Percentiles rank a stretch among this genome's conserved stretches.
These are phyloP conservation scores for Hydropotes inermis DNA, from an alignment of 2,113 vertebrate genomes.

Conservation along the genomic window DNA sequence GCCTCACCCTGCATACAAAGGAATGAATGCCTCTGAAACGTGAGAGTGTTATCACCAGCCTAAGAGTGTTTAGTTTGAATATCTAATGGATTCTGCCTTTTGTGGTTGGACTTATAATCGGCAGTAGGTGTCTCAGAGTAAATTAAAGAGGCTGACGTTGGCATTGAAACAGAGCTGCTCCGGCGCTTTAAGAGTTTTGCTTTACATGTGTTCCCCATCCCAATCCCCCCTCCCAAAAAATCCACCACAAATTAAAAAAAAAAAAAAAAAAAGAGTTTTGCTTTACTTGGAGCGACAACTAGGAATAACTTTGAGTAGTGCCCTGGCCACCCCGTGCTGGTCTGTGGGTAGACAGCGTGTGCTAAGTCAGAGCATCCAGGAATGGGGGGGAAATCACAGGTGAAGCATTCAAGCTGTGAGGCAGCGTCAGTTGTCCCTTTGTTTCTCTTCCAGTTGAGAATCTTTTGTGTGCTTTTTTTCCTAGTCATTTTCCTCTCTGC, in stretches of 20 bases:
- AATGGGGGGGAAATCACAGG: slow-evolving; percentile 28
- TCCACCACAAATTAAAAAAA: too few relatives aligned
- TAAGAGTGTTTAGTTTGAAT: slow-evolving; percentile 24
- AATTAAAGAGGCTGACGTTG: slow-evolving; percentile 57
- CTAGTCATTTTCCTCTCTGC: slow-evolving; percentile 70
- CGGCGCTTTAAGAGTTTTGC: slow-evolving; percentile 46
- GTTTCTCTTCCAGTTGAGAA: slow-evolving; percentile 77
- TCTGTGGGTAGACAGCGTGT: slow-evolving; percentile 24
- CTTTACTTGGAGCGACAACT: slow-evolving; percentile 61
- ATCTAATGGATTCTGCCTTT: slow-evolving; percentile 34
- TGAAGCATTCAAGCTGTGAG: slow-evolving; percentile 59
- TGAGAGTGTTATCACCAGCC: not conserved
- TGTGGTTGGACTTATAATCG: slow-evolving; percentile 6
- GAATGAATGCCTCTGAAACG: not conserved
- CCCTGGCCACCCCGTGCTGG: not conserved
- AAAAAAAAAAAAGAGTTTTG: slow-evolving; percentile 49
- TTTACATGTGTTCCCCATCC: too few relatives aligned
- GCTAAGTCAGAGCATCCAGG: slow-evolving; percentile 31
- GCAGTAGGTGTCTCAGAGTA: slow-evolving; percentile 29
- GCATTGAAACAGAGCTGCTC: not conserved
- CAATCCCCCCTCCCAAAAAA: too few relatives aligned
- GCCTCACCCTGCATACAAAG: not conserved
- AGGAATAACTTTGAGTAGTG: slow-evolving; percentile 57
- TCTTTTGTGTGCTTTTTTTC: slow-evolving; percentile 70
- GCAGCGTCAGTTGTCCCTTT: slow-evolving; percentile 68